Evolutionary conservation across 2,113 vertebrate species (phyloP).

Genomic region (Xerus inauris): DNA sequence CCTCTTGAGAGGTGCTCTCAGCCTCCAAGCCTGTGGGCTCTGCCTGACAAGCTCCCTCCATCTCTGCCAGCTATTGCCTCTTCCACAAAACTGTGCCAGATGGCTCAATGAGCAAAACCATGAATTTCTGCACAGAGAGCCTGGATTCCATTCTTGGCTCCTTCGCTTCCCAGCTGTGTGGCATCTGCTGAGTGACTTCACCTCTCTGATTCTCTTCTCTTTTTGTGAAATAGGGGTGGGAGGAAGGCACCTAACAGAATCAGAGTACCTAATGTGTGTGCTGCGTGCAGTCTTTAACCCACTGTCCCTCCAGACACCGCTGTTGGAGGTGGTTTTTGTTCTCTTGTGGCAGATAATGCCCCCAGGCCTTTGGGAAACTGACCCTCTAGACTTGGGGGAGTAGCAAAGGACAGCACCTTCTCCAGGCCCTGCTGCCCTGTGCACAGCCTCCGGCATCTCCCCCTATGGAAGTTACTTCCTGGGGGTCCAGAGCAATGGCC

Average conservation of each 20-base stretch:
- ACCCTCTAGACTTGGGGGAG: not conserved
- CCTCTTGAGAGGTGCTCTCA: not conserved
- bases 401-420: accelerated
- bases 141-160: not conserved
- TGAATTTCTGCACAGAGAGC: not conserved
- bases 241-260: not conserved
- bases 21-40: no score
- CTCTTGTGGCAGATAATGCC: not conserved
- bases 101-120: not conserved
- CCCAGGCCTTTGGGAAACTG: not conserved
- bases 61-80: not conserved
- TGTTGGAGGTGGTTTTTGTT: accelerated
- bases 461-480: accelerated
- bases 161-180: not conserved
- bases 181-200: not conserved
- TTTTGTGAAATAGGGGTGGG: not conserved
- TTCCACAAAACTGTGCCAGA: not conserved
- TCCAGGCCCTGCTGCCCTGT: accelerated
- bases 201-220: not conserved
- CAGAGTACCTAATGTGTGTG: no score
- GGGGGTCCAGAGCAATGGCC: accelerated
- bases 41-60: not conserved
- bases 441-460: accelerated
- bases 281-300: not conserved
- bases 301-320: not conserved